A percentile compares a stretch with the other conserved stretches of the same genome.
phyloP scores from a whole-genome alignment of 2,113 vertebrate genomes.

The Myotis yumanensis region DNA sequence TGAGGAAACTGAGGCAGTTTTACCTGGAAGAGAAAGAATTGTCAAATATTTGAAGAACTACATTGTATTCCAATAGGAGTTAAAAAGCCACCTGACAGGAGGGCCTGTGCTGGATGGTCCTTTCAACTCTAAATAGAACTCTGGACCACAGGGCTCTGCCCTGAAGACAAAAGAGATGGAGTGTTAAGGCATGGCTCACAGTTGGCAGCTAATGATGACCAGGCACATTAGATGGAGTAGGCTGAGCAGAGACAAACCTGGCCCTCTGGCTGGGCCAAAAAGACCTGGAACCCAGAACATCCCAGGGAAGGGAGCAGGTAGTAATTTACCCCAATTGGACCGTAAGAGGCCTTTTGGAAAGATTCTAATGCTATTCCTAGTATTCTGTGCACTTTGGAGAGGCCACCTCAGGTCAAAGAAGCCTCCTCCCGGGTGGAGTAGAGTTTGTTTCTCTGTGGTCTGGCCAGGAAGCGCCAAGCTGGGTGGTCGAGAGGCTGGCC shows the following conservation, averaged over 20 bases:
- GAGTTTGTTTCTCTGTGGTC: slow-evolving; percentile 71
- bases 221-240: not conserved
- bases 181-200: not conserved
- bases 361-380: slow-evolving; percentile 3
- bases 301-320: not conserved
- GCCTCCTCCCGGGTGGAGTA: not conserved
- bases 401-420: slow-evolving; percentile 68
- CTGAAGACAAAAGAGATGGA: not conserved
- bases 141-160: not conserved
- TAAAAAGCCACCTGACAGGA: not conserved
- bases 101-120: not conserved
- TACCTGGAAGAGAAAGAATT: not conserved
- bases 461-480: slow-evolving; percentile 60
- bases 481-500: slow-evolving; percentile 65
- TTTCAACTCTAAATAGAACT: not conserved
- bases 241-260: not conserved
- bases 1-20: not conserved
- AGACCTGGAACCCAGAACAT: not conserved
- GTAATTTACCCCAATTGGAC: not conserved
- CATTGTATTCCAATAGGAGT: not conserved
- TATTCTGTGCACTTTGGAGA: not conserved
- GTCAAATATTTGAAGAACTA: not conserved
- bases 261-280: not conserved
- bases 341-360: not conserved
- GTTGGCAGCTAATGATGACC: not conserved